Evolutionary conservation across 2,888 invertebrate species (phyloP).

Genomic region (Sinodicranocentrus sp.): DNA sequence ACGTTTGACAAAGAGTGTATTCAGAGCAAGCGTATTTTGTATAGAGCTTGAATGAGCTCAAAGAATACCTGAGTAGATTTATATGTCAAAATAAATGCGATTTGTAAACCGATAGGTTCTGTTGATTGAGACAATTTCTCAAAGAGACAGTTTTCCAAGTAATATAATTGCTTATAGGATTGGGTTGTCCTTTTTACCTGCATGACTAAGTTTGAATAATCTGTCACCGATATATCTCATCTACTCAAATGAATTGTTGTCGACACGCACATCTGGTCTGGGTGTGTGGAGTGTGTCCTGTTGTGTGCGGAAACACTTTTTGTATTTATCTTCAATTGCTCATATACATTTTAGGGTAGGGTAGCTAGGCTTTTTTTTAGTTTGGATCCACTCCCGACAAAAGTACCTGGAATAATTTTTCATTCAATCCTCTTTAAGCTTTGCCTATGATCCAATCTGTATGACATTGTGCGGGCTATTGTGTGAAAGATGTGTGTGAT

Average conservation of each 20-base stretch:
- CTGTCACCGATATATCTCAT: conserved; percentile 36
- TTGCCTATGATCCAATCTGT: conserved; percentile 27
- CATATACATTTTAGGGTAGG: not conserved
- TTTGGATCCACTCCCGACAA: conserved; percentile 13
- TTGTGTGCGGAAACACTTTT: not conserved
- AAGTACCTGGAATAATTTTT: conserved; percentile 12
- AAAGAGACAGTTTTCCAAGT: conserved; percentile 52
- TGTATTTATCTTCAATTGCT: not conserved
- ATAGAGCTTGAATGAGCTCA: too few relatives aligned
- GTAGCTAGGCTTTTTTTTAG: not conserved
- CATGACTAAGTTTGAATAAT: conserved; percentile 44
- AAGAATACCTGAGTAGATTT: too few relatives aligned
- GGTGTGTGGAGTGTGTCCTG: conserved; percentile 18
- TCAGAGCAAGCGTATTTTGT: too few relatives aligned
- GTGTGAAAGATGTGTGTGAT: conserved; percentile 30
- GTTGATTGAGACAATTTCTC: too few relatives aligned
- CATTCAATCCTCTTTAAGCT: conserved; percentile 49
- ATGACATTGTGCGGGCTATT: conserved; percentile 30
- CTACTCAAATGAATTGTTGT: conserved; percentile 35
- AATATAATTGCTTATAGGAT: conserved; percentile 65
- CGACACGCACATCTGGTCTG: conserved; percentile 55
- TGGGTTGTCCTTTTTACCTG: conserved; percentile 68
- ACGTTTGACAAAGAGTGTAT: too few relatives aligned
- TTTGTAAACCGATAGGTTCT: too few relatives aligned
- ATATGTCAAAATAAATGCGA: too few relatives aligned